phyloP scores from a whole-genome alignment of 2,888 invertebrate species.

The Stratiomys singularior region DNA sequence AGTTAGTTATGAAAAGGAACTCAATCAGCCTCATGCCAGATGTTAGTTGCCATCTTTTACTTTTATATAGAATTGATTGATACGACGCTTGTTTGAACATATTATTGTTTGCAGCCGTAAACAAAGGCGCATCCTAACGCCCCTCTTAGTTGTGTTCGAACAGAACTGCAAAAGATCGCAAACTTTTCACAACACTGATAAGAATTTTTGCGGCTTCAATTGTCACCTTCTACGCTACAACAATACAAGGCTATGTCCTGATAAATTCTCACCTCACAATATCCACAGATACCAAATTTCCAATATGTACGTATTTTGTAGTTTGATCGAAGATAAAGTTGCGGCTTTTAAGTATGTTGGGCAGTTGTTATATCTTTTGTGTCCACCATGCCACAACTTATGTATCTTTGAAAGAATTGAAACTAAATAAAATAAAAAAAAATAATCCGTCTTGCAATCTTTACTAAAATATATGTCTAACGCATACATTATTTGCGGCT shows the following conservation, averaged over 20 bases:
- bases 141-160: too few species aligned
- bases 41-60: too few species aligned
- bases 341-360: conserved; percentile 32
- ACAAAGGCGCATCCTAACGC: too few species aligned
- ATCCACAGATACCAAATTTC: conserved; percentile 12
- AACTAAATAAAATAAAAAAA: not conserved
- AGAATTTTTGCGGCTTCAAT: conserved; percentile 35
- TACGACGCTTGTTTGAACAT: too few species aligned
- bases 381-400: too few species aligned
- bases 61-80: too few species aligned
- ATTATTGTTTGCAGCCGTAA: too few species aligned
- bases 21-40: too few species aligned
- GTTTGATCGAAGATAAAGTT: conserved; percentile 26
- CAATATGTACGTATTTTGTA: conserved; percentile 12
- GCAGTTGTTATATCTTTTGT: conserved; percentile 35
- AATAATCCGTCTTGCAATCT: not conserved
- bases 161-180: not conserved
- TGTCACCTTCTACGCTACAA: conserved; percentile 14
- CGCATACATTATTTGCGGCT: conserved; percentile 26
- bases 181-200: conserved; percentile 7
- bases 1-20: too few species aligned
- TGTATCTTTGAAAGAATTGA: not conserved
- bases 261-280: conserved; percentile 18
- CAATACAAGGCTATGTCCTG: conserved; percentile 6
- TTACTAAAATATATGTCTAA: not conserved